Evolutionary conservation across 2,888 invertebrate genomes (phyloP).

Genomic region (Stictocephala bisonia): DNA sequence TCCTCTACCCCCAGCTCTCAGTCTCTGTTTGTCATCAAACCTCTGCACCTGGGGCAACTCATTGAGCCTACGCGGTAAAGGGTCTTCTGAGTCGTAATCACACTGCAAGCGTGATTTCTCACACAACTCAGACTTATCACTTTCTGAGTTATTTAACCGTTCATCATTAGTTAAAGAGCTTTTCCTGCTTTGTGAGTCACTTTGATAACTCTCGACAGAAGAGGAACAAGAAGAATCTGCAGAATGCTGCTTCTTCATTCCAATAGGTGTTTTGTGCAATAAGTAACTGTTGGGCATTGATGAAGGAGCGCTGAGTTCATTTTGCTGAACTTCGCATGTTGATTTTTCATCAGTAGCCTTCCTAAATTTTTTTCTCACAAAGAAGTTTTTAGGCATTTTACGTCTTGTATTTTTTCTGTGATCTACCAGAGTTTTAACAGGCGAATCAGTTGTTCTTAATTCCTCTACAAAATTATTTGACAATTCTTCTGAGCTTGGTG

Average conservation of each 20-base stretch:
- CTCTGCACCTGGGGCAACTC: not conserved
- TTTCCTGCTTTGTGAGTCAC: not conserved
- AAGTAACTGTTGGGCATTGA: too few species aligned
- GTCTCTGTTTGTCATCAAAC: conserved; percentile 19
- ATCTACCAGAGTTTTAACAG: too few species aligned
- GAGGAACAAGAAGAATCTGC: not conserved
- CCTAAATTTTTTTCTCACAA: conserved; percentile 25
- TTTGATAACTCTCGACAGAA: conserved; percentile 14
- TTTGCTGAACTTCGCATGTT: too few species aligned
- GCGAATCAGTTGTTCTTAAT: too few species aligned
- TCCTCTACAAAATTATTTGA: too few species aligned
- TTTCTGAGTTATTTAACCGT: too few species aligned
- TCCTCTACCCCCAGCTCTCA: conserved; percentile 25
- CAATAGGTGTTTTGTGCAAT: too few species aligned
- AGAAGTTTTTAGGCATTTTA: conserved; percentile 35
- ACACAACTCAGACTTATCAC: not conserved
- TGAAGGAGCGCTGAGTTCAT: too few species aligned
- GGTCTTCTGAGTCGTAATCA: not conserved
- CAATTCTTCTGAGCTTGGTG: too few species aligned
- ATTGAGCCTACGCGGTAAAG: conserved; percentile 5
- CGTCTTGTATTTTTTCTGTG: conserved; percentile 8
- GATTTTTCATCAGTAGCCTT: too few species aligned
- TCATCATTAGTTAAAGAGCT: not conserved
- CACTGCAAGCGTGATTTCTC: conserved; percentile 12
- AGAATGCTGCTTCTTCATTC: too few species aligned